phyloP scores from a whole-genome alignment of 2,888 invertebrate species.

The Idaea biselata region DNA sequence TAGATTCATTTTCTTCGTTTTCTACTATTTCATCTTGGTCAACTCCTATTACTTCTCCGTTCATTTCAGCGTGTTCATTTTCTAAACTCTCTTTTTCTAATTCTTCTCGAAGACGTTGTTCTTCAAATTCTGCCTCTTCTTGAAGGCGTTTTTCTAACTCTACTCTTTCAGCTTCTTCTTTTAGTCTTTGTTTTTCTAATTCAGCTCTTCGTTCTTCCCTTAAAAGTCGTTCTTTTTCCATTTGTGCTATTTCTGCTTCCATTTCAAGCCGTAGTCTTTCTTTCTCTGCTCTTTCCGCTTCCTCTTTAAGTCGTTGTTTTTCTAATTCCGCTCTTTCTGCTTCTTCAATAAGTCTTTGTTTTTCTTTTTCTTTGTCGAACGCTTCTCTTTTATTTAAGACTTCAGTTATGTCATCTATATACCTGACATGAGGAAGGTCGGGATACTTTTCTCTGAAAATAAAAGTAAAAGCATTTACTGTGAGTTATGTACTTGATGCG shows the following conservation, averaged over 20 bases:
- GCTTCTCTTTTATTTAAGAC: slow-evolving; percentile 14
- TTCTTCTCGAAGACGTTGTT: not conserved
- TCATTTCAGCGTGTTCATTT: slow-evolving; percentile 5
- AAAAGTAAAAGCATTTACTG: slow-evolving; percentile 6
- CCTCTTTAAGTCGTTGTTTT: slow-evolving; percentile 8
- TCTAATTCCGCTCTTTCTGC: slow-evolving; percentile 21
- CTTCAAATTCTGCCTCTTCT: slow-evolving; percentile 6
- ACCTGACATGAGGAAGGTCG: slow-evolving; percentile 36
- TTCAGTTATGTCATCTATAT: slow-evolving; percentile 37
- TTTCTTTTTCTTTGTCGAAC: slow-evolving; percentile 27
- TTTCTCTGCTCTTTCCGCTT: slow-evolving; percentile 9
- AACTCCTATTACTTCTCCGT: slow-evolving; percentile 3
- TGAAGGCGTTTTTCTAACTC: slow-evolving; percentile 8
- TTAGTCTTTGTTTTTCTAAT: slow-evolving; percentile 10
- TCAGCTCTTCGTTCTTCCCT: slow-evolving; percentile 8
- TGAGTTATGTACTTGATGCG: not conserved
- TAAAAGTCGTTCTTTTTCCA: not conserved
- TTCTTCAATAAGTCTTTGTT: slow-evolving; percentile 13
- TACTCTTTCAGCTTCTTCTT: slow-evolving; percentile 10
- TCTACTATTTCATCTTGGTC: slow-evolving; percentile 12
- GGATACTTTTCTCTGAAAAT: slow-evolving; percentile 50
- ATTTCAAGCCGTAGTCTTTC: slow-evolving; percentile 10
- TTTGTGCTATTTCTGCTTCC: slow-evolving; percentile 20
- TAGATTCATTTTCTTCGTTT: slow-evolving; percentile 20
- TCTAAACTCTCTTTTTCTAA: slow-evolving; percentile 6